A percentile compares a stretch with the other conserved stretches of the same genome.
Conservation (phyloP, 2,888 invertebrate species). For the Athetis lepigone region DNA sequence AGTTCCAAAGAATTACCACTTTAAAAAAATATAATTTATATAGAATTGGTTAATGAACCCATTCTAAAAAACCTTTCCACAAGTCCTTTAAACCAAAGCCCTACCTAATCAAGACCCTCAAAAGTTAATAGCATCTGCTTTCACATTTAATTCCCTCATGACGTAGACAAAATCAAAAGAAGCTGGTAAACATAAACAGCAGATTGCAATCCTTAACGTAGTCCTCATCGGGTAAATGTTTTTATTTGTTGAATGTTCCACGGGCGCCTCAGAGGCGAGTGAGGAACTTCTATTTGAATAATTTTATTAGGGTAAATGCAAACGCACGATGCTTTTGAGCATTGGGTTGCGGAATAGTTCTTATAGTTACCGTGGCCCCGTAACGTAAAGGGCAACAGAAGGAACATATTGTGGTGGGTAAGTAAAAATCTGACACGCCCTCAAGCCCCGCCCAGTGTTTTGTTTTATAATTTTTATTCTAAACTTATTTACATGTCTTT, state of each 20-base stretch:
- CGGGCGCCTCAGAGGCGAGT: conserved; percentile 80
- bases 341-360: too few relatives aligned
- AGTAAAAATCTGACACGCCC: too few relatives aligned
- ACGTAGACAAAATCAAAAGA: conserved; percentile 47
- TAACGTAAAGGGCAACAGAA: too few relatives aligned
- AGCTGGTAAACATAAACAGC: conserved; percentile 54
- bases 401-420: too few relatives aligned
- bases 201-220: conserved; percentile 72
- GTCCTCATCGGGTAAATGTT: conserved; percentile 68
- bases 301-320: conserved; percentile 82
- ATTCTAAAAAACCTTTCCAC: background rate
- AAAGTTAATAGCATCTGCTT: background rate
- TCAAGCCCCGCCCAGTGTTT: too few relatives aligned
- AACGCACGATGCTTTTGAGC: conserved; percentile 55
- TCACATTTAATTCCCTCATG: conserved; percentile 5
- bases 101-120: background rate
- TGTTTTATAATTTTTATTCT: too few relatives aligned
- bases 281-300: conserved; percentile 86
- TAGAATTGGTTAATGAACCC: too few relatives aligned
- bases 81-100: background rate
- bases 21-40: too few relatives aligned
- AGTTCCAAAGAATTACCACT: too few relatives aligned
- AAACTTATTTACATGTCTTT: too few relatives aligned
- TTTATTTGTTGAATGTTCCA: conserved; percentile 78
- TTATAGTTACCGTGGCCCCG: too few relatives aligned